Percentiles rank a stretch among this genome's conserved stretches.
phyloP scores from a whole-genome alignment of 2,888 invertebrate species.

The Trichacis sp. region DNA sequence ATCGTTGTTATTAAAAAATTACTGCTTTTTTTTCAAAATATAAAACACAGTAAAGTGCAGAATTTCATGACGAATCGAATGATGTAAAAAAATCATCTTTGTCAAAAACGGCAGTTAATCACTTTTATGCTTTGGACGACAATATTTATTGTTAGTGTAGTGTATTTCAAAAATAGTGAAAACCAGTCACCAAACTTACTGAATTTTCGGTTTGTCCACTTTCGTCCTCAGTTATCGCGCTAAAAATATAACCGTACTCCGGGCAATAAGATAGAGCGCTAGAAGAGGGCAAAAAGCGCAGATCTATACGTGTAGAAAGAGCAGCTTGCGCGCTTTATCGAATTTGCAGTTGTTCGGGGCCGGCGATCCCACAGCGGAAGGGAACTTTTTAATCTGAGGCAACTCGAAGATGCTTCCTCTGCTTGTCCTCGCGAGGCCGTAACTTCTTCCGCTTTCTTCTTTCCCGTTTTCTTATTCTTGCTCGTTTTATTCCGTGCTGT shows the following conservation, averaged over 20 bases:
- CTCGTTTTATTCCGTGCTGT: slow-evolving; percentile 7
- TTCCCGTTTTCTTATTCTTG: slow-evolving; percentile 21
- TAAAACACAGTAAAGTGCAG: too few relatives aligned
- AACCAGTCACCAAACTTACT: slow-evolving; percentile 11
- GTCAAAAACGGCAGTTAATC: too few relatives aligned
- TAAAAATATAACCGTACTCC: slow-evolving; percentile 14
- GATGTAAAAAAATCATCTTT: too few relatives aligned
- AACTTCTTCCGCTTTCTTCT: slow-evolving; percentile 5
- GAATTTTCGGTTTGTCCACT: slow-evolving; percentile 22
- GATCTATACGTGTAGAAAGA: slow-evolving; percentile 6
- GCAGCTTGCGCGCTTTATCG: slow-evolving; percentile 41
- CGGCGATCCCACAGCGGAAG: slow-evolving; percentile 37
- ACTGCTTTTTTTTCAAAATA: too few relatives aligned
- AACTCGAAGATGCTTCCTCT: slow-evolving; percentile 44
- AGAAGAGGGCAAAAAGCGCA: background rate
- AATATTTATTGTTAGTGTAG: too few relatives aligned
- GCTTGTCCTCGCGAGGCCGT: slow-evolving; percentile 28
- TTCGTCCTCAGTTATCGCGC: slow-evolving; percentile 5
- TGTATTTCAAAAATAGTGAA: too few relatives aligned
- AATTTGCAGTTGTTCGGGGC: slow-evolving; percentile 41
- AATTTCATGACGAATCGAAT: too few relatives aligned
- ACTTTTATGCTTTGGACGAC: too few relatives aligned
- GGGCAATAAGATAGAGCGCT: background rate
- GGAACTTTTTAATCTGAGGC: slow-evolving; percentile 44
- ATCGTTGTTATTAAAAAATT: too few relatives aligned